Percentiles rank a stretch among this genome's conserved stretches.
phyloP scores from a whole-genome alignment of 2,113 vertebrate genomes.

The Alethe diademata region DNA sequence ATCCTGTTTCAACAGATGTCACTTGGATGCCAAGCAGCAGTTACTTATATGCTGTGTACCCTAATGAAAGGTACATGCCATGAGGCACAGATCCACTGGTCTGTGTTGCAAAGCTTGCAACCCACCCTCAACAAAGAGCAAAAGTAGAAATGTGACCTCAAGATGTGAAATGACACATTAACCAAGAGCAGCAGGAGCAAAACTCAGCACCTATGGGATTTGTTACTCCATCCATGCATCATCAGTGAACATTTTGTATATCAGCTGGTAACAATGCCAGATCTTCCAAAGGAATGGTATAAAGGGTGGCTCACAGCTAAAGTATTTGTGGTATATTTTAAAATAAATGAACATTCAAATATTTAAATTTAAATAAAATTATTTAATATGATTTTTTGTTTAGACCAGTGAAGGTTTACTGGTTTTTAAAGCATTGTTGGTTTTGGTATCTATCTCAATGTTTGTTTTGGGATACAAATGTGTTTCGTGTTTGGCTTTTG shows the following conservation, averaged over 20 bases:
- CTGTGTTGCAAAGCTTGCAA: constrained; percentile 72
- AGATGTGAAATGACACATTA: constrained; percentile 64
- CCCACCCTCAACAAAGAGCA: constrained; percentile 73
- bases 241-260: constrained; percentile 71
- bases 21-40: constrained; percentile 80
- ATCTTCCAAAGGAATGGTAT: constrained; percentile 79
- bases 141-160: constrained; percentile 75
- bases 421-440: neutral
- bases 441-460: neutral
- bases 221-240: constrained; percentile 66
- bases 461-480: neutral
- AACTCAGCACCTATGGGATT: constrained; percentile 73
- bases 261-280: constrained; percentile 80
- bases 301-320: neutral
- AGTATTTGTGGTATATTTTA: neutral
- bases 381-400: neutral
- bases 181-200: constrained; percentile 61
- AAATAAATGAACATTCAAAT: neutral
- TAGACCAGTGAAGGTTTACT: neutral
- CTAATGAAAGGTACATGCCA: constrained; percentile 74
- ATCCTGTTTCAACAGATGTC: constrained; percentile 79
- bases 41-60: constrained; percentile 78
- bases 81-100: constrained; percentile 68
- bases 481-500: neutral
- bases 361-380: neutral